These are phyloP conservation scores for Andrena minutula DNA, from an alignment of 2,888 invertebrate species.

Conservation along the genomic window DNA sequence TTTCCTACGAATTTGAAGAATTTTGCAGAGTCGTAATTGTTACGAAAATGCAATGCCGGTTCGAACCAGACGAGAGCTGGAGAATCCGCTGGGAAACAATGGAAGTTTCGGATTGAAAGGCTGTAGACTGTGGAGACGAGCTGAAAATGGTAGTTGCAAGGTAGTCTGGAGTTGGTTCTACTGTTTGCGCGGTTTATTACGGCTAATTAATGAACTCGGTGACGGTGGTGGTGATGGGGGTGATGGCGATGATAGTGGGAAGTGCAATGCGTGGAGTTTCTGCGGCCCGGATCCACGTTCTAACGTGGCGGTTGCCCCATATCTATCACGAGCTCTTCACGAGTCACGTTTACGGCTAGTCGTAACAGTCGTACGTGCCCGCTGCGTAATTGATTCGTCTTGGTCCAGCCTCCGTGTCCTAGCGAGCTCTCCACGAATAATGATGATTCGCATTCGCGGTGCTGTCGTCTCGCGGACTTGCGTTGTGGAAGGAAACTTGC, in stretches of 20 bases:
- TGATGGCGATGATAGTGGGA: slow-evolving; percentile 34
- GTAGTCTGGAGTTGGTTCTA: slow-evolving; percentile 29
- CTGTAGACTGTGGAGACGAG: neutral
- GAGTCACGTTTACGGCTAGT: slow-evolving; percentile 77
- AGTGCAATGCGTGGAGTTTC: neutral
- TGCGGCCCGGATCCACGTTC: slow-evolving; percentile 43
- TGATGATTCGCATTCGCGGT: slow-evolving; percentile 35
- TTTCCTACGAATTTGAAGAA: no score
- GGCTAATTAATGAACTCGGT: slow-evolving; percentile 79
- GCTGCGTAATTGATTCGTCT: slow-evolving; percentile 77
- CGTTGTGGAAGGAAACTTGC: neutral
- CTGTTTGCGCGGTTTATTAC: slow-evolving; percentile 75
- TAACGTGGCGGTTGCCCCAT: slow-evolving; percentile 72
- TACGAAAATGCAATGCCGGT: no score
- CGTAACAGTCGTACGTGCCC: slow-evolving; percentile 73
- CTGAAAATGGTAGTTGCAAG: neutral
- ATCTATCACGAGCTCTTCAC: slow-evolving; percentile 75
- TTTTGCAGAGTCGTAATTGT: no score
- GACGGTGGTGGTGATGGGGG: slow-evolving; percentile 30
- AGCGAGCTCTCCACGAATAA: slow-evolving; percentile 43
- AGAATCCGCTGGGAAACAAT: no score
- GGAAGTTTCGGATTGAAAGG: neutral
- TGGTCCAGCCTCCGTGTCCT: slow-evolving; percentile 51
- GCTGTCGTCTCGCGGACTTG: neutral
- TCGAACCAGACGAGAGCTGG: no score